Conservation (phyloP, 30 jellyfish, hydroid and myxozoan species). For the Chrysaora quinquecirrha region DNA sequence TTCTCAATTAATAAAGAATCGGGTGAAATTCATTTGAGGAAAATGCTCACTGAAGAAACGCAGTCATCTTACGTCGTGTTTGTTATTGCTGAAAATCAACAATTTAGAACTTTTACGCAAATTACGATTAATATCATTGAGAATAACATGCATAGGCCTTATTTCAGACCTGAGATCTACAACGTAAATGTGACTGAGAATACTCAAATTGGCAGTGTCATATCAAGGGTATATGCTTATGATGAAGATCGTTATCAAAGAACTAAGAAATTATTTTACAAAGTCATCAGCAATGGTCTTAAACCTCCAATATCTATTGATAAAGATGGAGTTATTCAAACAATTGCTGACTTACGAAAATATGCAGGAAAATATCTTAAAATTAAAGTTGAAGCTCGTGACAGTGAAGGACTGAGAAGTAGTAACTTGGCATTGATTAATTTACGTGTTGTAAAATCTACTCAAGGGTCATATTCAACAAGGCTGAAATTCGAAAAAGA, state of each 20-base stretch:
- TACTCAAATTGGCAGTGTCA: slow-evolving; percentile 59
- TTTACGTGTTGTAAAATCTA: slow-evolving; percentile 1
- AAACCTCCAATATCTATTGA: slow-evolving; percentile 33
- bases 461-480: slow-evolving; percentile 1
- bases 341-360: slow-evolving; percentile 6
- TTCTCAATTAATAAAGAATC: slow-evolving; percentile 34
- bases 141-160: slow-evolving; percentile 79
- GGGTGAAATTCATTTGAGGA: slow-evolving; percentile 33
- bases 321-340: slow-evolving; percentile 30
- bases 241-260: slow-evolving; percentile 66
- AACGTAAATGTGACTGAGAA: slow-evolving; percentile 63
- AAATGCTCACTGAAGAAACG: background rate
- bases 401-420: slow-evolving; percentile 55
- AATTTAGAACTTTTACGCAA: slow-evolving; percentile 53
- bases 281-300: background rate
- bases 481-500: slow-evolving; percentile 35
- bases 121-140: slow-evolving; percentile 69
- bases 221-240: slow-evolving; percentile 63
- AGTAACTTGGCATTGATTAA: slow-evolving; percentile 47
- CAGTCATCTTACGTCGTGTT: slow-evolving; percentile 22
- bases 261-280: slow-evolving; percentile 35
- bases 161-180: slow-evolving; percentile 30
- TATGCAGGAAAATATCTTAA: slow-evolving; percentile 33
- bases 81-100: slow-evolving; percentile 59
- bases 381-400: slow-evolving; percentile 34